Evolutionary conservation across 2,888 invertebrate genomes (phyloP), one percentile per base, ranked within the genome.

Genomic region (Hirudinaria manillensis): DNA sequence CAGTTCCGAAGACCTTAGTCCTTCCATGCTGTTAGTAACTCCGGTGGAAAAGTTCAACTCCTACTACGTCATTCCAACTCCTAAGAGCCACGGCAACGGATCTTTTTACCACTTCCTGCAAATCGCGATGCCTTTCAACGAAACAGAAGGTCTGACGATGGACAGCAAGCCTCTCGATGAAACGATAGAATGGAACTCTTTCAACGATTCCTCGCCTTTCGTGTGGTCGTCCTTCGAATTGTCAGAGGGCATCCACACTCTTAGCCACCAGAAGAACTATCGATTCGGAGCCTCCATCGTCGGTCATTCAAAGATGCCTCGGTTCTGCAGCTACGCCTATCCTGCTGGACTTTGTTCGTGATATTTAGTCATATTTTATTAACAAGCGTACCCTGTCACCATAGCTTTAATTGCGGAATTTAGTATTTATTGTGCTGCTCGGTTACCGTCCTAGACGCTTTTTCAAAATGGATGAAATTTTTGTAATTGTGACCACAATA

Each of bases 31-130:
- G n/a, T 34, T 56, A 3, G 38, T 73, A 56, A 73, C 73, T 34
- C 73, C 73, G 7, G 34, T 29, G 27, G 73, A 73, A 36, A 73
- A 55, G 73, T 73, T 65, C 73, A 73, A 73, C 38, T 73, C 73
- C 24, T 32, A 24, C 38, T 73, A 73, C 73, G 61, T 27, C 10
- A 65, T 73, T 29, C 65, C 73, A 36, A 73, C 73, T 6, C 61
- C 73, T 0, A 34, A 56, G 13, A 73, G 65, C 45, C 61, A 73
- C 38, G 19, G 16, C 19, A 13, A 32, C 21, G 29, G 36, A n/a
- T 19, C n/a, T 2, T 73, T 73, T 65, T 19, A 34, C 24, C 61
- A 73, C 27, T 56, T 16, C 38, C 24, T 73, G 10, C 61, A 65
- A 51, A 56, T 73, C 38, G 65, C 61, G 29, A 29, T 61, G 34